phyloP scores from a whole-genome alignment of 2,888 invertebrate genomes.

The Leptothorax acervorum region DNA sequence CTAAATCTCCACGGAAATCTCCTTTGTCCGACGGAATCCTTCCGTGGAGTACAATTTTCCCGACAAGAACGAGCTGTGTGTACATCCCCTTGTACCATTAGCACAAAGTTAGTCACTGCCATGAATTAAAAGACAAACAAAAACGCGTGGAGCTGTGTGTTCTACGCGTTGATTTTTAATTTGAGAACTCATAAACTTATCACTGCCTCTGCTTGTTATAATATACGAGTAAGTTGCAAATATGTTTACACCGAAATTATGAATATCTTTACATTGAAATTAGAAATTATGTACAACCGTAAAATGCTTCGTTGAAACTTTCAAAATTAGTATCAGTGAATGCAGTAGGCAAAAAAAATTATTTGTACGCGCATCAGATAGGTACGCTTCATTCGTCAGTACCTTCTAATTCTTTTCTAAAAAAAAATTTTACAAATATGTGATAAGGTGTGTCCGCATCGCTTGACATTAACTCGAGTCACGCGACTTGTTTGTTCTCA shows the following conservation, averaged over 20 bases:
- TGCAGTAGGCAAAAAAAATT: not conserved
- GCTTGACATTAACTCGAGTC: slow-evolving; percentile 27
- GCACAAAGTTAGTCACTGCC: slow-evolving; percentile 35
- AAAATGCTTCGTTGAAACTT: not conserved
- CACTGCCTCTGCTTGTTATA: not conserved
- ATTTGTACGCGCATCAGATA: not conserved
- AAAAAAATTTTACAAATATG: not conserved
- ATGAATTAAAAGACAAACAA: slow-evolving; percentile 27
- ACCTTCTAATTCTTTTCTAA: not conserved
- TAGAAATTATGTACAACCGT: not conserved
- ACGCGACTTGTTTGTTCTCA: not conserved
- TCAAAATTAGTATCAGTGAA: not conserved
- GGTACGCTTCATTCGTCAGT: too few relatives aligned
- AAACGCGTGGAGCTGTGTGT: not conserved
- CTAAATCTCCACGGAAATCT: slow-evolving; percentile 26
- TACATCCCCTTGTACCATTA: slow-evolving; percentile 34
- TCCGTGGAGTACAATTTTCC: slow-evolving; percentile 41
- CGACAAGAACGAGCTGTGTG: slow-evolving; percentile 37
- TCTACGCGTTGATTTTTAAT: slow-evolving; percentile 28
- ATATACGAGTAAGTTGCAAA: not conserved
- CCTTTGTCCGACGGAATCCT: not conserved
- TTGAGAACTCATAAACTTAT: not conserved
- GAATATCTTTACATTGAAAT: not conserved
- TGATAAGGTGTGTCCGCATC: not conserved
- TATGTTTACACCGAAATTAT: not conserved